A percentile compares a stretch with the other conserved stretches of the same genome.
Evolutionary conservation across 2,888 invertebrate species (phyloP).

Genomic region (Rapana venosa): DNA sequence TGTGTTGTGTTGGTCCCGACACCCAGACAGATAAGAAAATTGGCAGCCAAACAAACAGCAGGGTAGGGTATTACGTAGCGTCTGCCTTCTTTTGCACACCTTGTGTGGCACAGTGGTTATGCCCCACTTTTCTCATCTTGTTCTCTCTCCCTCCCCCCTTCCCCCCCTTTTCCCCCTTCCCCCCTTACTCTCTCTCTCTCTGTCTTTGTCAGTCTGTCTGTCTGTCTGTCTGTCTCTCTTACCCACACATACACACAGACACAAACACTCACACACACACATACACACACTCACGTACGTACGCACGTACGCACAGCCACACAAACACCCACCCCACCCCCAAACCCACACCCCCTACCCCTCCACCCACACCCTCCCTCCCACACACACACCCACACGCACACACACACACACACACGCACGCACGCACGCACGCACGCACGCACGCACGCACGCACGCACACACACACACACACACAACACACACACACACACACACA

Average conservation of each 20-base stretch:
- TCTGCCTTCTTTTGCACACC: too few species aligned
- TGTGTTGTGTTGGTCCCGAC: background rate
- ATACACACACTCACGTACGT: background rate
- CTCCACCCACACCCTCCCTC: background rate
- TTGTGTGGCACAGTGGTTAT: too few species aligned
- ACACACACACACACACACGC: background rate
- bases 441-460: background rate
- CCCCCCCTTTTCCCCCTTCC: too few species aligned
- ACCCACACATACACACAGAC: background rate
- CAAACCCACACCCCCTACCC: background rate
- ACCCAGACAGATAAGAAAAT: too few species aligned
- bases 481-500: too few species aligned
- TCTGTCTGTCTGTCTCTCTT: background rate
- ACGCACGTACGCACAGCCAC: background rate
- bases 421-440: background rate
- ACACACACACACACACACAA: slow-evolving; percentile 9
- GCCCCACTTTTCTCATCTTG: too few species aligned
- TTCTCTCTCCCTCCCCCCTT: too few species aligned
- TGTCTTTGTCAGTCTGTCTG: background rate
- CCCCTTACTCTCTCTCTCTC: background rate
- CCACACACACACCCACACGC: background rate
- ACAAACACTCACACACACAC: background rate
- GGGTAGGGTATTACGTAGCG: too few species aligned
- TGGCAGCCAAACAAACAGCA: too few species aligned
- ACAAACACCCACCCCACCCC: background rate